phyloP scores from a whole-genome alignment of 2,113 vertebrate species.

The Toxotes chatareus region DNA sequence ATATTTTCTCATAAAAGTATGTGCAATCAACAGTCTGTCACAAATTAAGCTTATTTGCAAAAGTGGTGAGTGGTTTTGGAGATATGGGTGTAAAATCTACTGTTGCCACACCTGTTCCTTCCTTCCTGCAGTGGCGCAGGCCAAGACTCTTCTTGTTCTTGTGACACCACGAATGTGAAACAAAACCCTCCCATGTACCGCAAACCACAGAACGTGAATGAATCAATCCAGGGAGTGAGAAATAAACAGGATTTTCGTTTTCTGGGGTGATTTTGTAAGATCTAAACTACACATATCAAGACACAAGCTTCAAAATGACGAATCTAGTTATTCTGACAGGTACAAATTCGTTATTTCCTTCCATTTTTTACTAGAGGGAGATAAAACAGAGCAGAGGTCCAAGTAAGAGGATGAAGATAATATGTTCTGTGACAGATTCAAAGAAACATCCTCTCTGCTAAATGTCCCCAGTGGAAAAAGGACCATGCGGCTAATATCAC shows the following conservation, averaged over 20 bases:
- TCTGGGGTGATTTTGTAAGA: not conserved
- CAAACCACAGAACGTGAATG: slow-evolving; percentile 42
- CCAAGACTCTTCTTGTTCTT: slow-evolving; percentile 57
- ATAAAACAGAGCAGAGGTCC: not conserved
- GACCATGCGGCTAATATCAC: slow-evolving; percentile 38
- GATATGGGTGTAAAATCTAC: slow-evolving; percentile 54
- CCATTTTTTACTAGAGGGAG: not conserved
- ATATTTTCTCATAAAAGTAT: slow-evolving; percentile 9
- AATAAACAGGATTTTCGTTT: not conserved
- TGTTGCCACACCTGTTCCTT: slow-evolving; percentile 83
- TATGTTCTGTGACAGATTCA: slow-evolving; percentile 33
- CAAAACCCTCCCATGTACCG: slow-evolving; percentile 25
- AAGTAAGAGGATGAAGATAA: slow-evolving; percentile 15
- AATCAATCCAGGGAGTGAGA: slow-evolving; percentile 26
- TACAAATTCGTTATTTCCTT: not conserved
- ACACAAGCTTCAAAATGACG: not conserved
- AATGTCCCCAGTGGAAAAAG: slow-evolving; percentile 13
- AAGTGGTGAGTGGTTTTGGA: slow-evolving; percentile 33
- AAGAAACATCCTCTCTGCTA: slow-evolving; percentile 46
- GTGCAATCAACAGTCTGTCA: slow-evolving; percentile 42
- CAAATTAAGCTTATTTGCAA: slow-evolving; percentile 37
- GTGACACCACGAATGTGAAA: slow-evolving; percentile 42
- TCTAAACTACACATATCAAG: not conserved
- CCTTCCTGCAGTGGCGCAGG: slow-evolving; percentile 68
- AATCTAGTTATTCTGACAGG: not conserved